Evolutionary conservation across 2,797 vertebrate species (phyloP).

Genomic region (Sebastes taczanowskii): DNA sequence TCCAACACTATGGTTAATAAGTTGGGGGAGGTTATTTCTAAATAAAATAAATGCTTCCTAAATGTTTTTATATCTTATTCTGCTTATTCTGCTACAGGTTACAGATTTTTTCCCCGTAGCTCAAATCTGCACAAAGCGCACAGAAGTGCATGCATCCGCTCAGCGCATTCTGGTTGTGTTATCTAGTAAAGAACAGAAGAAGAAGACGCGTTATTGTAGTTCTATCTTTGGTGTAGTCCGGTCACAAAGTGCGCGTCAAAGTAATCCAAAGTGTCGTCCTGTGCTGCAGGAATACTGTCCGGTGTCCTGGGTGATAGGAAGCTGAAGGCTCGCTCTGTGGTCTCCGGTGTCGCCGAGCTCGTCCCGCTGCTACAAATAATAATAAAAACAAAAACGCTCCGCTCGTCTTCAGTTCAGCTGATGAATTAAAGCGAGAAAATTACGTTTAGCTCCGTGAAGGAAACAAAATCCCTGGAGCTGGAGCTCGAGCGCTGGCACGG

Average conservation of each 20-base stretch:
- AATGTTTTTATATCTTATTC: neutral
- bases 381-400: neutral
- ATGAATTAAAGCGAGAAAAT: neutral
- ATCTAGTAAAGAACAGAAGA: slow-evolving; percentile 6
- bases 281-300: slow-evolving; percentile 21
- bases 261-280: slow-evolving; percentile 62
- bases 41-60: neutral
- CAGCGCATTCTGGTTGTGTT: neutral
- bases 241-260: slow-evolving; percentile 41
- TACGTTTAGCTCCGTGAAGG: neutral
- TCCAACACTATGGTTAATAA: neutral
- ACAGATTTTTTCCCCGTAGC: neutral
- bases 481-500: slow-evolving; percentile 2
- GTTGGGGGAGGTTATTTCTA: neutral
- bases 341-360: slow-evolving; percentile 50
- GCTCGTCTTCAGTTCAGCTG: neutral
- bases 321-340: slow-evolving; percentile 15
- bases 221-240: neutral
- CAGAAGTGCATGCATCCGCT: slow-evolving; percentile 40
- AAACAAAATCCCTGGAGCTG: neutral
- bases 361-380: slow-evolving; percentile 34
- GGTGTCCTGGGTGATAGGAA: slow-evolving; percentile 7
- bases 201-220: neutral
- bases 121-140: slow-evolving; percentile 52
- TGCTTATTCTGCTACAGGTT: slow-evolving; percentile 25